These are phyloP conservation scores for Okamejei kenojei DNA, from an alignment of 2,797 vertebrate species.

Conservation along the genomic window DNA sequence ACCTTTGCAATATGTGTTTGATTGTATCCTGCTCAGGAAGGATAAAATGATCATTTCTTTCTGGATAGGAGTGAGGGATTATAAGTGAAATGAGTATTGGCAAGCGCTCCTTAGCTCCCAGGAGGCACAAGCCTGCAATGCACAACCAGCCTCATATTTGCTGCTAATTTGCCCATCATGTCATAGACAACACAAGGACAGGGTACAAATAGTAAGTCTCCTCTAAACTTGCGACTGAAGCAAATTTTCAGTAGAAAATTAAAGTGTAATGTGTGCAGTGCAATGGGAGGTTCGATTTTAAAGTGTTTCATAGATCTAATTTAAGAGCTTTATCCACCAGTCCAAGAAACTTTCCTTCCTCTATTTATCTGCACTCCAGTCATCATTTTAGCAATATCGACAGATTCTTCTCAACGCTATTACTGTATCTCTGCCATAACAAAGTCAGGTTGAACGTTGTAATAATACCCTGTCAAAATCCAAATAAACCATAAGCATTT, in stretches of 20 bases:
- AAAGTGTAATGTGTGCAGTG: neutral
- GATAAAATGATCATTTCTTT: neutral
- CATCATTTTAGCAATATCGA: neutral
- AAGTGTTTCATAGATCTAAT: neutral
- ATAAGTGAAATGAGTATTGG: conserved; percentile 5
- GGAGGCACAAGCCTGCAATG: neutral
- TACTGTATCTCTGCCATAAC: neutral
- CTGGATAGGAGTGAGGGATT: neutral
- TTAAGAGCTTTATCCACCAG: neutral
- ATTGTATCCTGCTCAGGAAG: neutral
- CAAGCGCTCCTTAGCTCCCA: neutral
- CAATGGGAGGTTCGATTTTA: neutral
- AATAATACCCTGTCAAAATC: neutral
- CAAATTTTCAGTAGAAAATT: neutral
- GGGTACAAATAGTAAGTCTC: neutral
- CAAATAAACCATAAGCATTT: neutral
- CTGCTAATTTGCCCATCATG: neutral
- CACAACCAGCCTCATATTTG: neutral
- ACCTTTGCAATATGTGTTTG: conserved; percentile 7
- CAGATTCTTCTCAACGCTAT: neutral
- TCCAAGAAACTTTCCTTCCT: neutral
- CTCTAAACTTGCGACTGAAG: neutral
- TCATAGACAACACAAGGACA: neutral
- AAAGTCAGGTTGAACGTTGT: neutral
- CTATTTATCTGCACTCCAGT: neutral